These are phyloP conservation scores for fruit fly (Drosophila melanogaster) DNA, from an alignment of 1,140 invertebrate genomes.

Conservation along the genomic window DNA sequence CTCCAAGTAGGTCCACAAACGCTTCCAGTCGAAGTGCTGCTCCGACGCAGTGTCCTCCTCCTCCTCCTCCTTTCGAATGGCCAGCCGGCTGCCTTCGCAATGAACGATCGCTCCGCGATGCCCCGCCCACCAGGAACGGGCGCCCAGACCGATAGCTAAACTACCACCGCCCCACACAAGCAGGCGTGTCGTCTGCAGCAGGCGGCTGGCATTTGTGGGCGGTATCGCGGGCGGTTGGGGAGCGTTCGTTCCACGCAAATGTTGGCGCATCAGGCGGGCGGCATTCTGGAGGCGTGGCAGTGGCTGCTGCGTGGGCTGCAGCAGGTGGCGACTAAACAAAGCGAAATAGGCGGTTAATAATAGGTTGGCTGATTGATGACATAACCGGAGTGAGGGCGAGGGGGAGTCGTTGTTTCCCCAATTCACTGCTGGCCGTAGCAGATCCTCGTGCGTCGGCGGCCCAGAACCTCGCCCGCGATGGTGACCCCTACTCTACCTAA, in stretches of 20 bases:
- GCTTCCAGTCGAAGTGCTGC: slow-evolving; percentile 87
- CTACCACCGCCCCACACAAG: slow-evolving; percentile 67
- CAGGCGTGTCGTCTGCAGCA: slow-evolving; percentile 46
- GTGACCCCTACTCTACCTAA: slow-evolving; percentile 47
- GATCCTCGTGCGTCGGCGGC: background rate
- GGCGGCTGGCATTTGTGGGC: slow-evolving; percentile 16
- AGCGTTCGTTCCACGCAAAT: slow-evolving; percentile 20
- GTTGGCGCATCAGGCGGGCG: slow-evolving; percentile 58
- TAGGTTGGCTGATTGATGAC: slow-evolving; percentile 55
- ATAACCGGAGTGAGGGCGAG: slow-evolving; percentile 48
- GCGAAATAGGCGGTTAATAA: background rate
- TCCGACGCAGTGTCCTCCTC: slow-evolving; percentile 47
- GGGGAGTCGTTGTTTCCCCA: background rate
- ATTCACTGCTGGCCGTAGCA: background rate
- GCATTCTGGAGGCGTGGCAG: slow-evolving; percentile 72
- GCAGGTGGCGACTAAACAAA: slow-evolving; percentile 57
- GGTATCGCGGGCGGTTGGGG: background rate
- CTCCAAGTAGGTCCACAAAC: slow-evolving; percentile 88
- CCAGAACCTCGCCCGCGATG: too few species aligned
- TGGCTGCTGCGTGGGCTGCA: slow-evolving; percentile 59
- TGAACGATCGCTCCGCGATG: slow-evolving; percentile 8
- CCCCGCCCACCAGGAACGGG: slow-evolving; percentile 53
- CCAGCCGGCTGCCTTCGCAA: slow-evolving; percentile 75
- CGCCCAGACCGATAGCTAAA: slow-evolving; percentile 49
- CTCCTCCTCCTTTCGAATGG: slow-evolving; percentile 76